These are phyloP conservation scores for Apotomis betuletana DNA, from an alignment of 2,888 invertebrate species.

Conservation along the genomic window DNA sequence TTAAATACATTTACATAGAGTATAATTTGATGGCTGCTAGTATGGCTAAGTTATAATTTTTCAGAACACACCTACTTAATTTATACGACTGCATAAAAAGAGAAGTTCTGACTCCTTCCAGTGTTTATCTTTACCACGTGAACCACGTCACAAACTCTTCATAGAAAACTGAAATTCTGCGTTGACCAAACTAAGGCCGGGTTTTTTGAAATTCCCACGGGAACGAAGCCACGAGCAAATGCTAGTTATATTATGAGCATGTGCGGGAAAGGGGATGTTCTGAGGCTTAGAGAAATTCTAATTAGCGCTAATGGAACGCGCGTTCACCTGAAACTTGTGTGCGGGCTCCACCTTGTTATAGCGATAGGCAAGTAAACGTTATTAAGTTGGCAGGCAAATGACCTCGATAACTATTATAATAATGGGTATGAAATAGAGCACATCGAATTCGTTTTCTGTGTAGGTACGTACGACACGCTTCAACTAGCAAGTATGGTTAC, in stretches of 20 bases:
- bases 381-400: constrained; percentile 10
- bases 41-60: no score
- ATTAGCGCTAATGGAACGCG: constrained; percentile 76
- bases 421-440: constrained; percentile 3
- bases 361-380: constrained; percentile 8
- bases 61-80: no score
- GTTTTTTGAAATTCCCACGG: no score
- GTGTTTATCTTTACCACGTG: no score
- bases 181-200: no score
- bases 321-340: constrained; percentile 68
- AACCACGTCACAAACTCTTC: no score
- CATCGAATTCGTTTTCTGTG: neutral
- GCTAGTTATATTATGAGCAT: constrained; percentile 1
- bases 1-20: constrained; percentile 1
- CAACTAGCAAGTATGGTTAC: neutral
- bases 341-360: constrained; percentile 50
- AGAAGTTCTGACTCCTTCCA: no score
- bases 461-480: neutral
- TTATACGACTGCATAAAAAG: no score
- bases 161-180: no score
- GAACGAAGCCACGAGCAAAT: no score
- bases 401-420: constrained; percentile 3
- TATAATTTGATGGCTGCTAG: constrained; percentile 5
- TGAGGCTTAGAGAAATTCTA: constrained; percentile 68
- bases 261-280: constrained; percentile 28